phyloP scores from a whole-genome alignment of 2,888 invertebrate species.

The Elegia similella region DNA sequence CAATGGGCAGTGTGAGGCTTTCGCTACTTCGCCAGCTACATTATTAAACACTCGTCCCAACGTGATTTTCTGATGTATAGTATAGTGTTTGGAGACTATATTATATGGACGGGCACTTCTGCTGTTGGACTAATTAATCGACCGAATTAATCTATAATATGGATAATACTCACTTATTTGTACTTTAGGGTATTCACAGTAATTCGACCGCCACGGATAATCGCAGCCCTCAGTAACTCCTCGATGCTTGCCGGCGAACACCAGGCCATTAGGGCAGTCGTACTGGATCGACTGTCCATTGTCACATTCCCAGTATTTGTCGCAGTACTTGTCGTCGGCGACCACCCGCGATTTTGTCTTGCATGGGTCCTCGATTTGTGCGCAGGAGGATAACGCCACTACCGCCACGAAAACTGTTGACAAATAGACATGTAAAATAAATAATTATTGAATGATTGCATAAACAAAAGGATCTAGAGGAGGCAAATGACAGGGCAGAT shows the following conservation, averaged over 20 bases:
- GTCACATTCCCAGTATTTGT: slow-evolving; percentile 92
- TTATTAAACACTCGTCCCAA: too few species aligned
- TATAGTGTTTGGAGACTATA: too few species aligned
- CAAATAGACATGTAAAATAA: slow-evolving; percentile 18
- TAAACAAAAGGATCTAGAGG: too few species aligned
- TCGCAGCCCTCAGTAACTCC: slow-evolving; percentile 95
- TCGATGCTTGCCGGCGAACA: slow-evolving; percentile 93
- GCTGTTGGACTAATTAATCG: too few species aligned
- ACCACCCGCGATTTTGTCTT: slow-evolving; percentile 89
- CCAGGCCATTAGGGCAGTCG: slow-evolving; percentile 94
- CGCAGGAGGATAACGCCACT: slow-evolving; percentile 47
- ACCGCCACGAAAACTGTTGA: slow-evolving; percentile 54
- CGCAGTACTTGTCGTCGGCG: slow-evolving; percentile 90
- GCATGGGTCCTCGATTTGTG: slow-evolving; percentile 88
- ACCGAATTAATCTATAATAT: not conserved
- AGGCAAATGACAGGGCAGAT: too few species aligned
- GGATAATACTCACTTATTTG: slow-evolving; percentile 85
- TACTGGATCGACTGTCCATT: slow-evolving; percentile 91
- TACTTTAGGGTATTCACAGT: slow-evolving; percentile 86
- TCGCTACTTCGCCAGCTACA: too few species aligned
- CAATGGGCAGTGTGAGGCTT: too few species aligned
- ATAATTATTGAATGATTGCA: too few species aligned
- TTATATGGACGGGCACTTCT: too few species aligned
- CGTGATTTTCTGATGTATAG: too few species aligned
- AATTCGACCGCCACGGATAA: slow-evolving; percentile 94